Conservation (phyloP, 2,888 invertebrate species). For the Tinea pellionella region DNA sequence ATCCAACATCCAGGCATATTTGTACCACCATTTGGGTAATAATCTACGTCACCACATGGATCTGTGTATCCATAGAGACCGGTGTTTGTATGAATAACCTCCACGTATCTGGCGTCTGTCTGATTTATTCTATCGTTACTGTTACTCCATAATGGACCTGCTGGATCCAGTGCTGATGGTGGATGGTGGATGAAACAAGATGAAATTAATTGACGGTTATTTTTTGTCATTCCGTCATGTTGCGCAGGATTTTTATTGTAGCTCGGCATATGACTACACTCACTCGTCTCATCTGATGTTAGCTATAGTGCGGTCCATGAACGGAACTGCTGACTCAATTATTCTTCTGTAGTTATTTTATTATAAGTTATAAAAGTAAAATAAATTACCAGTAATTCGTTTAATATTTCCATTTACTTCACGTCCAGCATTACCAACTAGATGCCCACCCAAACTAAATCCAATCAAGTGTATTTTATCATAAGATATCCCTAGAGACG, state of each 20-base stretch:
- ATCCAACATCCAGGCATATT: constrained; percentile 43
- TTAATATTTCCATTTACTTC: constrained; percentile 29
- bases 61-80: constrained; percentile 30
- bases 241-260: too few relatives aligned
- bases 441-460: constrained; percentile 55
- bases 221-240: too few relatives aligned
- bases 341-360: too few relatives aligned
- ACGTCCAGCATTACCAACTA: constrained; percentile 46
- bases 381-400: constrained; percentile 40
- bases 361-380: too few relatives aligned
- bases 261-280: too few relatives aligned
- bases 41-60: constrained; percentile 42
- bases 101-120: constrained; percentile 45
- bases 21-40: constrained; percentile 42
- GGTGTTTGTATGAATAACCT: constrained; percentile 51
- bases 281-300: too few relatives aligned
- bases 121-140: constrained; percentile 28
- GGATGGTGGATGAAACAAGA: not conserved
- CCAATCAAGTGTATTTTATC: constrained; percentile 47
- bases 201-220: too few relatives aligned
- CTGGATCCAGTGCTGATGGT: constrained; percentile 45
- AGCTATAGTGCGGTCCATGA: too few relatives aligned
- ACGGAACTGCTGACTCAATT: too few relatives aligned
- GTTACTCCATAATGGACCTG: constrained; percentile 40
- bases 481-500: constrained; percentile 27